Evolutionary conservation across 2,888 invertebrate species (phyloP).

Genomic region (Apodemia mormo): DNA sequence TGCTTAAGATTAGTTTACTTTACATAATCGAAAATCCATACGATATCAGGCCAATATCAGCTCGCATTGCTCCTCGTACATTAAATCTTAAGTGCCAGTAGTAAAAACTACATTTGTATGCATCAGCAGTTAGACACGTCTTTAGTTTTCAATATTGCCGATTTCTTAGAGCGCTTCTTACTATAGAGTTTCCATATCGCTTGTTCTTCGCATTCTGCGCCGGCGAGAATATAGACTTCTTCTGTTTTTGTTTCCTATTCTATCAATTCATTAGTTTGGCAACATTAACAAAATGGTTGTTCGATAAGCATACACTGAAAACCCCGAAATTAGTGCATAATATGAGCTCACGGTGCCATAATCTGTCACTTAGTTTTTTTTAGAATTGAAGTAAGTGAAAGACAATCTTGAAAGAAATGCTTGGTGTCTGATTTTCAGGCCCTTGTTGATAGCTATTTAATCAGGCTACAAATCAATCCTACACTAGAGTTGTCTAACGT

Average conservation of each 20-base stretch:
- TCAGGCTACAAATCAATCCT: too few species aligned
- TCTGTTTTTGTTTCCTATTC: not conserved
- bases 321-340: too few species aligned
- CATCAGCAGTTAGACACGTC: not conserved
- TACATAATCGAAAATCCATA: too few species aligned
- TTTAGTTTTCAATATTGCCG: not conserved
- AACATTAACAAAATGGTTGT: not conserved
- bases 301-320: not conserved
- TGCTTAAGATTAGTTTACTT: not conserved
- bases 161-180: not conserved
- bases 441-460: too few species aligned
- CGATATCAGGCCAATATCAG: not conserved
- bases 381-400: too few species aligned
- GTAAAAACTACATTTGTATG: slow-evolving; percentile 5
- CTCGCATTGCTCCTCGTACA: not conserved
- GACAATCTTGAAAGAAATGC: too few species aligned
- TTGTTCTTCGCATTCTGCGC: not conserved
- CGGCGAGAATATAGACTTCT: not conserved
- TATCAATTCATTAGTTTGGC: too few species aligned
- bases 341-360: too few species aligned
- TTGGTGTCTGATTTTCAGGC: too few species aligned
- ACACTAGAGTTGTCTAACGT: too few species aligned
- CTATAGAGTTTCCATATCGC: not conserved
- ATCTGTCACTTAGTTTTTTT: too few species aligned
- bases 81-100: not conserved